Conservation (phyloP, 2,113 vertebrate species). For the Furnarius figulus region DNA sequence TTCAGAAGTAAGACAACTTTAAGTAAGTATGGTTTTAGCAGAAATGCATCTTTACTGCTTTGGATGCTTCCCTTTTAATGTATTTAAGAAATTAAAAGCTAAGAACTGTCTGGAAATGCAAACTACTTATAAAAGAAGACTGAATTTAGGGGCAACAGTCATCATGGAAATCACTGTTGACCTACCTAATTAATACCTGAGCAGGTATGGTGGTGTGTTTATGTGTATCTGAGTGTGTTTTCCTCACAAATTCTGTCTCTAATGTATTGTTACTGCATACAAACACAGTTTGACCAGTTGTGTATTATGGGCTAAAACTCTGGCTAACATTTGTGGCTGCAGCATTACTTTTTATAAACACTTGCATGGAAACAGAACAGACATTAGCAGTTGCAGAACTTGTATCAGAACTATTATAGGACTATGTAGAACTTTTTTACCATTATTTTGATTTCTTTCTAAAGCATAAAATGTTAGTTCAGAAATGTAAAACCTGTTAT, state of each 20-base stretch:
- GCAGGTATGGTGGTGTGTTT: background rate
- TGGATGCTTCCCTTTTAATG: background rate
- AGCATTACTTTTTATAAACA: background rate
- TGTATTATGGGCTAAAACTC: background rate
- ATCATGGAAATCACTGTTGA: background rate
- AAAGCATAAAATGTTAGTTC: background rate
- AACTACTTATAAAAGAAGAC: background rate
- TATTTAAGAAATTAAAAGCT: background rate
- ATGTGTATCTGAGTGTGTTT: background rate
- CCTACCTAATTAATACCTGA: background rate
- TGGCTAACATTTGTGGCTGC: background rate
- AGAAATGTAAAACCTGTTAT: background rate
- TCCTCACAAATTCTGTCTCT: background rate
- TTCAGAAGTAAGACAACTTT: background rate
- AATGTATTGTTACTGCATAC: background rate
- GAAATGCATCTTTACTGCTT: background rate
- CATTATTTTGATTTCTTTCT: background rate
- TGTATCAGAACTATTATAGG: background rate
- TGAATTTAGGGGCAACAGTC: background rate
- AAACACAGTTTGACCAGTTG: background rate
- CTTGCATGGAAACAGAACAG: background rate
- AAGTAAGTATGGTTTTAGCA: background rate
- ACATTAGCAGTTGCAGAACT: background rate
- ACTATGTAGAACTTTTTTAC: background rate
- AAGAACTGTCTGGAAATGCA: background rate